Evolutionary conservation across 2,797 vertebrate species (phyloP).

Genomic region (Gymnothorax javanicus): DNA sequence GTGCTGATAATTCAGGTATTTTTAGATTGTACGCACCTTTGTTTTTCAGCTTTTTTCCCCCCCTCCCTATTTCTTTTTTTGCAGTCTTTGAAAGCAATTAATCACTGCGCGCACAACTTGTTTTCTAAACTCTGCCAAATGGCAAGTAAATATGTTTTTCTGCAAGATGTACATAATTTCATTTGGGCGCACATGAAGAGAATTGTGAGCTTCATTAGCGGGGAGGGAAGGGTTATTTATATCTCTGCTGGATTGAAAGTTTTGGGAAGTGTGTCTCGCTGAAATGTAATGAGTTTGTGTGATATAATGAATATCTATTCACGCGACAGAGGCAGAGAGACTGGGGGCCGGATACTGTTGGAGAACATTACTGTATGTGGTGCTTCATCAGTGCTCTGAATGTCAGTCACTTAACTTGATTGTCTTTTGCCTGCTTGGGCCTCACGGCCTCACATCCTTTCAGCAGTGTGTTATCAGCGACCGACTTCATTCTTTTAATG

Average conservation of each 20-base stretch:
- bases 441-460: neutral
- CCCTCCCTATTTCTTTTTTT: slow-evolving; percentile 36
- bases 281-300: slow-evolving; percentile 41
- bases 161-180: slow-evolving; percentile 45
- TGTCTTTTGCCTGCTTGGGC: neutral
- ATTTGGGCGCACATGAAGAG: slow-evolving; percentile 47
- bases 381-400: neutral
- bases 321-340: neutral
- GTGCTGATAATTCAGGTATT: slow-evolving; percentile 64
- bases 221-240: slow-evolving; percentile 45
- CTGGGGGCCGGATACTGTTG: neutral
- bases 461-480: neutral
- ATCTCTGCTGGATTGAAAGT: slow-evolving; percentile 47
- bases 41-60: slow-evolving; percentile 33
- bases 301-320: slow-evolving; percentile 16
- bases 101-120: slow-evolving; percentile 60
- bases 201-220: slow-evolving; percentile 49
- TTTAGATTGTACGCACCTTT: slow-evolving; percentile 53
- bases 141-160: slow-evolving; percentile 40
- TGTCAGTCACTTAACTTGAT: neutral
- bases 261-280: slow-evolving; percentile 37
- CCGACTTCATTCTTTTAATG: neutral
- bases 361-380: slow-evolving; percentile 1
- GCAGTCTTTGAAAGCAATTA: slow-evolving; percentile 62
- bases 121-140: slow-evolving; percentile 45